These are phyloP conservation scores for Drosophila kuntzei DNA, from an alignment of 2,888 invertebrate genomes.

Conservation along the genomic window DNA sequence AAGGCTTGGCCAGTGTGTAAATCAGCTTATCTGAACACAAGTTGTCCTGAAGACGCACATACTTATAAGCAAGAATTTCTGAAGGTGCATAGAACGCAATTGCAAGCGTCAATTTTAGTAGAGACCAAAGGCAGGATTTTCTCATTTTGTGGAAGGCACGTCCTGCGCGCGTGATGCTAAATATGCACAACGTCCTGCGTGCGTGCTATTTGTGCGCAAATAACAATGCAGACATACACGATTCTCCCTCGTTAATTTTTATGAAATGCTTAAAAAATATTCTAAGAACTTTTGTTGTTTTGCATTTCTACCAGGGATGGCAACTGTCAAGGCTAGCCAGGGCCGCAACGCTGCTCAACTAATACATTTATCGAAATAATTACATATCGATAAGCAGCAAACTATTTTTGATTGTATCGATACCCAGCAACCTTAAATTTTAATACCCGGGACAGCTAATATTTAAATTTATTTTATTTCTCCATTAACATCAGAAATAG, in stretches of 20 bases:
- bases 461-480: no score
- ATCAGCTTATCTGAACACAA: conserved; percentile 82
- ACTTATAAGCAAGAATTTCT: conserved; percentile 45
- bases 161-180: conserved; percentile 31
- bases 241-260: conserved; percentile 17
- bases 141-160: conserved; percentile 49
- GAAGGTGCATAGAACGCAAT: conserved; percentile 47
- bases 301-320: conserved; percentile 56
- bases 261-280: conserved; percentile 23
- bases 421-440: no score
- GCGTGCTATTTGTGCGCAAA: conserved; percentile 26
- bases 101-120: conserved; percentile 50
- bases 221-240: conserved; percentile 34
- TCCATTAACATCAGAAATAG: no score
- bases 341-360: conserved; percentile 15
- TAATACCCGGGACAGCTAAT: no score
- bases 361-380: neutral
- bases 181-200: conserved; percentile 40
- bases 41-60: conserved; percentile 81
- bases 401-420: no score
- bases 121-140: conserved; percentile 46
- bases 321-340: conserved; percentile 44
- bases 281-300: conserved; percentile 51
- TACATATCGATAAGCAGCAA: no score
- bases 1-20: conserved; percentile 74